Evolutionary conservation across 2,888 invertebrate species (phyloP).

Genomic region (Tiliacea aurago): DNA sequence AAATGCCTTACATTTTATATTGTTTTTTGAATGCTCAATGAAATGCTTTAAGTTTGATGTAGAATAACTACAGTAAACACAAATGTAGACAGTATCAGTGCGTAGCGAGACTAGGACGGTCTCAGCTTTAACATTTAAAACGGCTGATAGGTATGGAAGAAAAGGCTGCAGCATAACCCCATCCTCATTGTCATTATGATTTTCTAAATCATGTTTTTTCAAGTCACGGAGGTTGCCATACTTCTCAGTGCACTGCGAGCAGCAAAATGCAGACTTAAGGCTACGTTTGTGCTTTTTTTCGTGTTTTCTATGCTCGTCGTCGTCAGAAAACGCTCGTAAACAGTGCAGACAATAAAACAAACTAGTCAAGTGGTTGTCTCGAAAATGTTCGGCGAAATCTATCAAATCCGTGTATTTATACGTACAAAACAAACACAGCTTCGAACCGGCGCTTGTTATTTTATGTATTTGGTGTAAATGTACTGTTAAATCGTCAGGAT

Average conservation of each 20-base stretch:
- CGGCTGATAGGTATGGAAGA: slow-evolving; percentile 72
- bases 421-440: slow-evolving; percentile 76
- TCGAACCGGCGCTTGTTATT: slow-evolving; percentile 1
- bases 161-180: slow-evolving; percentile 72
- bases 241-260: slow-evolving; percentile 75
- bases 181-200: slow-evolving; percentile 69
- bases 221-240: slow-evolving; percentile 68
- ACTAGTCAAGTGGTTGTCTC: slow-evolving; percentile 71
- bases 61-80: slow-evolving; percentile 69
- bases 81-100: slow-evolving; percentile 63
- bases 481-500: slow-evolving; percentile 76
- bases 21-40: slow-evolving; percentile 71
- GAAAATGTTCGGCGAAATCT: slow-evolving; percentile 75
- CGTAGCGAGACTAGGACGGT: slow-evolving; percentile 67
- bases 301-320: slow-evolving; percentile 64
- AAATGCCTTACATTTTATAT: slow-evolving; percentile 63
- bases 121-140: slow-evolving; percentile 74
- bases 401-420: slow-evolving; percentile 67
- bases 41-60: slow-evolving; percentile 62
- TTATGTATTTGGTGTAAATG: slow-evolving; percentile 79
- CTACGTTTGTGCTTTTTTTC: slow-evolving; percentile 71
- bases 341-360: slow-evolving; percentile 77
- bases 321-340: slow-evolving; percentile 71
- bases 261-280: slow-evolving; percentile 62
- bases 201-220: slow-evolving; percentile 64